A percentile compares a stretch with the other conserved stretches of the same genome.
phyloP scores from a whole-genome alignment of 2,797 vertebrate species.

The Gymnodraco acuticeps region DNA sequence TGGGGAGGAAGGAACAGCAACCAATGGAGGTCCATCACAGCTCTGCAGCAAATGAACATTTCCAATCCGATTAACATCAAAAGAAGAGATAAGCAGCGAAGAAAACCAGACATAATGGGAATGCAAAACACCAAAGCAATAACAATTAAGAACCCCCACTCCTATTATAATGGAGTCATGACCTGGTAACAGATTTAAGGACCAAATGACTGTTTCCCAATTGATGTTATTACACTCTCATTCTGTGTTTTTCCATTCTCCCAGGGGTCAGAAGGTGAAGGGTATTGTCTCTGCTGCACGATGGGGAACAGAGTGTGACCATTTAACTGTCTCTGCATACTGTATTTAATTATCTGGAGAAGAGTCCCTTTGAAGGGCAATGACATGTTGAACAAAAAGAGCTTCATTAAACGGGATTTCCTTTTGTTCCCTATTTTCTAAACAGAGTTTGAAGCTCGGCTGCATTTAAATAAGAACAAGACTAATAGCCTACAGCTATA shows the following conservation, averaged over 20 bases:
- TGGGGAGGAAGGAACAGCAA: constrained; percentile 48
- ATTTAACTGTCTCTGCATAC: constrained; percentile 9
- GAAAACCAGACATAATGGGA: constrained; percentile 75
- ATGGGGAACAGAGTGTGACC: background rate
- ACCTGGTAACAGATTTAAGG: constrained; percentile 66
- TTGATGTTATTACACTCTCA: constrained; percentile 67
- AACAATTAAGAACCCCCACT: constrained; percentile 73
- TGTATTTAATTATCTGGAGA: constrained; percentile 15
- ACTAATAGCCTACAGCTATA: background rate
- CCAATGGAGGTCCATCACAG: constrained; percentile 63
- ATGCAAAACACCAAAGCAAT: constrained; percentile 74
- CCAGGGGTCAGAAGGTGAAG: constrained; percentile 51
- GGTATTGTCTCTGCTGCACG: constrained; percentile 21
- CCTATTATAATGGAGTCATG: constrained; percentile 65
- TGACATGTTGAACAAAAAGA: background rate
- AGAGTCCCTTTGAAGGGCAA: constrained; percentile 24
- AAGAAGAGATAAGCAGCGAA: constrained; percentile 77
- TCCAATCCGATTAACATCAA: constrained; percentile 79
- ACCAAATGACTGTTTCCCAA: constrained; percentile 65
- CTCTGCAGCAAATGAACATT: constrained; percentile 68
- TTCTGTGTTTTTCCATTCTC: constrained; percentile 45
- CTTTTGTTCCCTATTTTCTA: background rate
- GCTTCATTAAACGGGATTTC: background rate
- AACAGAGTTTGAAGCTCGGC: background rate
- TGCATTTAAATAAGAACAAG: constrained; percentile 16